phyloP scores from a whole-genome alignment of 2,797 vertebrate species.

The Acipenser ruthenus region DNA sequence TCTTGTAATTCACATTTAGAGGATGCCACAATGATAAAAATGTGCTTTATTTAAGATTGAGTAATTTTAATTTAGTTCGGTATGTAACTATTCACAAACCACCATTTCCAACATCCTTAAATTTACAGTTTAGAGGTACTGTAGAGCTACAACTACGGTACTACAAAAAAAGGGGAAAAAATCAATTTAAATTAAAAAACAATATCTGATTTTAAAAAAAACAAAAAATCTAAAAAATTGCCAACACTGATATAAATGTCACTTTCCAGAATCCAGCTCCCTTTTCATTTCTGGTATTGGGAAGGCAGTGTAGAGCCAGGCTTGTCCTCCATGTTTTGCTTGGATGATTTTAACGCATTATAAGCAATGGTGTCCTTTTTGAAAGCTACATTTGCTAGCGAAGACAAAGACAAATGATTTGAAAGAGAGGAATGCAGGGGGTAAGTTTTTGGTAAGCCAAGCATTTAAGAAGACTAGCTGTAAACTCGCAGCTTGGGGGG shows the following conservation, averaged over 20 bases:
- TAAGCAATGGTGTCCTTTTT: constrained; percentile 7
- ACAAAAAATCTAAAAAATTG: too few relatives aligned
- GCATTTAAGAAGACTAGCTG: constrained; percentile 37
- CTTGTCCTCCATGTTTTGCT: neutral
- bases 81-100: too few relatives aligned
- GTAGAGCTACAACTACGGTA: too few relatives aligned
- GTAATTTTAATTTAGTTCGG: too few relatives aligned
- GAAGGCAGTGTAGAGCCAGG: neutral
- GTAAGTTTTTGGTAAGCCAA: constrained; percentile 52
- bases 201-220: too few relatives aligned
- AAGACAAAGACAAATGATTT: constrained; percentile 57
- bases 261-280: neutral
- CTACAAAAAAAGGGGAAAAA: too few relatives aligned
- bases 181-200: too few relatives aligned
- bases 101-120: too few relatives aligned
- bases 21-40: too few relatives aligned
- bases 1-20: too few relatives aligned
- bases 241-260: neutral
- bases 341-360: neutral
- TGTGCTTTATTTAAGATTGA: too few relatives aligned
- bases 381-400: constrained; percentile 21
- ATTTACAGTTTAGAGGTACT: too few relatives aligned
- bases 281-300: neutral
- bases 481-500: constrained; percentile 1
- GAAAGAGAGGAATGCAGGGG: constrained; percentile 40